A percentile compares a stretch with the other conserved stretches of the same genome.
These are phyloP conservation scores for Hirtodrosophila histrioides DNA, from an alignment of 2,888 invertebrate genomes.

Conservation along the genomic window DNA sequence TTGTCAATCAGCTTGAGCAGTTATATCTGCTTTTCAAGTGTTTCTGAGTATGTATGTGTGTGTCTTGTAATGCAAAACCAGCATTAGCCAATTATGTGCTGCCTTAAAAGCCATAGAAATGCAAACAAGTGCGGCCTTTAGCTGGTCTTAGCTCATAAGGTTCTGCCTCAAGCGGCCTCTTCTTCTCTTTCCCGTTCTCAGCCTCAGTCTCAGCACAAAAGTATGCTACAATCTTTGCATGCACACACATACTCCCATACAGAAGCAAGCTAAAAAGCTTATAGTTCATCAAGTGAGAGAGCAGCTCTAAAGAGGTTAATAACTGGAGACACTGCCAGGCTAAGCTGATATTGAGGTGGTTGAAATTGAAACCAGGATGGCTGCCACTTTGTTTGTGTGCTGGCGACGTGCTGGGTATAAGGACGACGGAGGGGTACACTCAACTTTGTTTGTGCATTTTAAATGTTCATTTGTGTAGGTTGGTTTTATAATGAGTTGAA, in stretches of 20 bases:
- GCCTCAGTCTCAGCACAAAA: constrained; percentile 16
- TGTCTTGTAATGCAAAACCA: constrained; percentile 54
- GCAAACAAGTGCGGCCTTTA: constrained; percentile 50
- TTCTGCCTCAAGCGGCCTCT: background rate
- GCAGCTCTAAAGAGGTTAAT: constrained; percentile 59
- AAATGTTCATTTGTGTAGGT: background rate
- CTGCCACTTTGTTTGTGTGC: constrained; percentile 14
- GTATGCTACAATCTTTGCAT: constrained; percentile 40
- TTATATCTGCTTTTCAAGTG: constrained; percentile 13
- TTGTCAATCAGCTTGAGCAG: constrained; percentile 53
- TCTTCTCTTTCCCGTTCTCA: background rate
- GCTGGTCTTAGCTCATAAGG: constrained; percentile 46
- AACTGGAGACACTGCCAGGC: constrained; percentile 31
- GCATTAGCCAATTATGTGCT: constrained; percentile 52
- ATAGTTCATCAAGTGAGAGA: constrained; percentile 45
- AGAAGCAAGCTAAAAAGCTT: constrained; percentile 44
- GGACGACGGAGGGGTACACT: background rate
- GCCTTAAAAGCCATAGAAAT: constrained; percentile 52
- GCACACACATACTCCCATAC: constrained; percentile 21
- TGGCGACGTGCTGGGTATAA: constrained; percentile 1
- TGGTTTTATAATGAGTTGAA: background rate
- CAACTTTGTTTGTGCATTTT: background rate
- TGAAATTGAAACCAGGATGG: constrained; percentile 25
- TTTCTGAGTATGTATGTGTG: constrained; percentile 23
- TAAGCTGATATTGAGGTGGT: constrained; percentile 27